Evolutionary conservation across 2,888 invertebrate species (phyloP).

Genomic region (Volucella bombylans): DNA sequence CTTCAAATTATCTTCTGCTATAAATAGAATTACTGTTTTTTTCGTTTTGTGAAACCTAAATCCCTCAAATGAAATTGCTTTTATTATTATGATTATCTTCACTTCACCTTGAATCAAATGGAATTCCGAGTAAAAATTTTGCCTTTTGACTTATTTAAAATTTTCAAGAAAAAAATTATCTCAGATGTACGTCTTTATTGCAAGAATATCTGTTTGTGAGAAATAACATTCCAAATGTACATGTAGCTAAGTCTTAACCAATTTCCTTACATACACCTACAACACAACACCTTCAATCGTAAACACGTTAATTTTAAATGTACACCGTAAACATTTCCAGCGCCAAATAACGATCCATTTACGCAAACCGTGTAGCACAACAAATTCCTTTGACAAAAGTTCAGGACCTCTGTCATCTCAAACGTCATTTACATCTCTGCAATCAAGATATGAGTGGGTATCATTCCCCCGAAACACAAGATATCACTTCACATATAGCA

Average conservation of each 20-base stretch:
- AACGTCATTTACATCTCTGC: conserved; percentile 40
- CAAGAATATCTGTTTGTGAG: no score
- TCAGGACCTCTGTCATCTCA: conserved; percentile 67
- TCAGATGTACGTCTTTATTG: no score
- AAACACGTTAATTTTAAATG: not conserved
- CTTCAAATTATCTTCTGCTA: no score
- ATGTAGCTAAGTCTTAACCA: not conserved
- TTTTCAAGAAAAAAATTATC: no score
- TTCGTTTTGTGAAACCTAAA: no score
- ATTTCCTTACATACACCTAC: not conserved
- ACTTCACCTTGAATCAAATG: no score
- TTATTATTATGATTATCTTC: no score
- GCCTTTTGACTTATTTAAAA: no score
- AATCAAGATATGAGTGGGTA: conserved; percentile 28
- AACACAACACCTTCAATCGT: conserved; percentile 2
- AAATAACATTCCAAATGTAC: no score
- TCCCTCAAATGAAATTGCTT: no score
- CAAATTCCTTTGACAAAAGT: conserved; percentile 49
- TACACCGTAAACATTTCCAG: conserved; percentile 1
- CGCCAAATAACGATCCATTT: conserved; percentile 11
- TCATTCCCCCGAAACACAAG: conserved; percentile 18
- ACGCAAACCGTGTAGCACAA: conserved; percentile 27
- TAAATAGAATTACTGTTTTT: no score
- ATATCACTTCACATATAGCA: not conserved
- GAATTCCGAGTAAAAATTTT: no score